Evolutionary conservation across 2,888 invertebrate species (phyloP).

Genomic region (Nephrotoma guestfalica): DNA sequence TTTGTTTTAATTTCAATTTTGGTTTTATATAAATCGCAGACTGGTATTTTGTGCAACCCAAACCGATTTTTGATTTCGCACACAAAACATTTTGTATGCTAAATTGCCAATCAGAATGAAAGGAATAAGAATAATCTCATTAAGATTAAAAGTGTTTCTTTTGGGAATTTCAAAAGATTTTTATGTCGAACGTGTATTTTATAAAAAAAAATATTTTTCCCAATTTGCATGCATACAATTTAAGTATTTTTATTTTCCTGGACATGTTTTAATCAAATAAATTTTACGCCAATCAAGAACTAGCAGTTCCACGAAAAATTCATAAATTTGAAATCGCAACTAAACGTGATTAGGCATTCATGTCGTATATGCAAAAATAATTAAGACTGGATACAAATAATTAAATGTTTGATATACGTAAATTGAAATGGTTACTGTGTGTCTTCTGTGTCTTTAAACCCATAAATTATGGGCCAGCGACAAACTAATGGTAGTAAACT

Average conservation of each 20-base stretch:
- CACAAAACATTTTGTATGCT: background rate
- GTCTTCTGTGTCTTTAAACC: background rate
- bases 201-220: background rate
- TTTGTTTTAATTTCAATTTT: background rate
- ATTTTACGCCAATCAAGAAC: background rate
- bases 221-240: background rate
- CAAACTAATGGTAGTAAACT: background rate
- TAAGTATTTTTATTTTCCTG: background rate
- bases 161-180: background rate
- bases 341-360: background rate
- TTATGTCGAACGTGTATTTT: background rate
- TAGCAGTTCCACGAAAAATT: background rate
- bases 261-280: background rate
- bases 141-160: background rate
- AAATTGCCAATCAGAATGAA: background rate
- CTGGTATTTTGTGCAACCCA: background rate
- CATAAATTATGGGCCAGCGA: background rate
- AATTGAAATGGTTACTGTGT: background rate
- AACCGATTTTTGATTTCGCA: background rate
- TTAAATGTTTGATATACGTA: background rate
- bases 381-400: background rate
- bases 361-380: background rate
- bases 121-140: background rate
- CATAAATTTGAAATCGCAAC: background rate
- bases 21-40: background rate